These are phyloP conservation scores for Drosophila lowei DNA, from an alignment of 1,140 invertebrate genomes.

Conservation along the genomic window DNA sequence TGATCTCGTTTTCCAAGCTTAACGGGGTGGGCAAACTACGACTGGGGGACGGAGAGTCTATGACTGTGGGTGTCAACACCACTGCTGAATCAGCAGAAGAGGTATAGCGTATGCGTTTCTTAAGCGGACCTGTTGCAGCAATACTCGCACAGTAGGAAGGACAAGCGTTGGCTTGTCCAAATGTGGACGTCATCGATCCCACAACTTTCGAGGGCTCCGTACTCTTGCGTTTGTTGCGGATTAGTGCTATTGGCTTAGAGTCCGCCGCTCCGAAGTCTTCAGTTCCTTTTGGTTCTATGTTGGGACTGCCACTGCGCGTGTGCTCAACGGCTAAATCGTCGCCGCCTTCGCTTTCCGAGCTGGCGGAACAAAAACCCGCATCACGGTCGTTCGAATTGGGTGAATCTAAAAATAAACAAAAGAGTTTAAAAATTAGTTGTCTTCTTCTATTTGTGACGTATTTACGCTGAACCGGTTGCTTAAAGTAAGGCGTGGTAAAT, in stretches of 20 bases:
- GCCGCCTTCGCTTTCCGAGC: conserved; percentile 83
- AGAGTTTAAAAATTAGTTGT: conserved; percentile 31
- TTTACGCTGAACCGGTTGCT: conserved; percentile 30
- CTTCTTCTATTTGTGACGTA: conserved; percentile 46
- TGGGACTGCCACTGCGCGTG: conserved; percentile 62
- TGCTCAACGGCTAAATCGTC: conserved; percentile 84
- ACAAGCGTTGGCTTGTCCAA: not conserved
- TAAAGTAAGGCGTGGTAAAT: conserved; percentile 26
- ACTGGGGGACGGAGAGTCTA: conserved; percentile 70
- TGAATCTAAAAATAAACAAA: conserved; percentile 70
- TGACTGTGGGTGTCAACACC: conserved; percentile 56
- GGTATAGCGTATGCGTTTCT: conserved; percentile 86
- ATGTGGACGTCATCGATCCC: conserved; percentile 9
- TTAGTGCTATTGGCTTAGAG: conserved; percentile 86
- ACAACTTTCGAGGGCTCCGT: conserved; percentile 86
- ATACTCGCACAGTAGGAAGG: conserved; percentile 12
- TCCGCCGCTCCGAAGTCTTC: conserved; percentile 88
- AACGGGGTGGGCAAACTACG: conserved; percentile 51
- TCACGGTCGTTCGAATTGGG: conserved; percentile 85
- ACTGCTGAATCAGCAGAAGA: conserved; percentile 69
- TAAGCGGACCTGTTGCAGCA: conserved; percentile 84
- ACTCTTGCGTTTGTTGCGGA: conserved; percentile 88
- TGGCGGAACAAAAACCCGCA: conserved; percentile 88
- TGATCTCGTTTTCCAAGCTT: conserved; percentile 81
- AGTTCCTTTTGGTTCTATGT: conserved; percentile 86